Evolutionary conservation across 2,888 invertebrate genomes (phyloP), one percentile per base, ranked within the genome.

Genomic region (Entomobrya proxima): DNA sequence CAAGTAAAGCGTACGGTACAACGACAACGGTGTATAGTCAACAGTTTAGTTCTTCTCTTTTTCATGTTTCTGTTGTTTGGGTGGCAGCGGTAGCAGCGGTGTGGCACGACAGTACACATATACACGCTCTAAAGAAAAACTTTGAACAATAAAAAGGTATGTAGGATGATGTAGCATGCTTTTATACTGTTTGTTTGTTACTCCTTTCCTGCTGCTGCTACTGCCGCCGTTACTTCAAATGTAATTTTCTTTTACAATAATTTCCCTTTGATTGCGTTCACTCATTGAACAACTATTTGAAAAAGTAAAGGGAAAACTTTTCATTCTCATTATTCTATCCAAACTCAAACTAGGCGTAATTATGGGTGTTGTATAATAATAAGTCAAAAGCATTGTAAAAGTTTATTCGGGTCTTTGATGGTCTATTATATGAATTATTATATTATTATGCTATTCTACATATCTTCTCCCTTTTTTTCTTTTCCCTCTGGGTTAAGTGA

Each of bases 201-300:
- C 44, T 69, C 32, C 27, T 27, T 44, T 27, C 13, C 47, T 47
- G 47, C n/a, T n/a, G 15, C 7, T n/a, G 13, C 15, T 35, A n/a
- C 35, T 64, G n/a, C 61, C 35, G 35, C 61, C 24, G 18, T 37
- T 69, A 27, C 7, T 69, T 27, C 24, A 77, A 77, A 61, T 77
- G 77, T 77, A 77, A 77, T 77, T 77, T 77, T 77, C 77, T 55
- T 77, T 40, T 44, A 77, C 61, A 58, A 47, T 77, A 77, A 77
- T 77, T 77, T 77, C 58, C 76, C 37, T 77, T 64, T 77, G 58
- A 77, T 77, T 76, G 55, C 58, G 47, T 77, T 76, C 27, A 77
- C 27, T 52, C 75, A 69, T 69, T 69, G 69, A 69, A 69, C 69
- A 69, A 69, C 69, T 44, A 69, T 69, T 69, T 69, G 44, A 69